Evolutionary conservation across 1,140 invertebrate species (phyloP).

Genomic region (Zelostemma sp.): DNA sequence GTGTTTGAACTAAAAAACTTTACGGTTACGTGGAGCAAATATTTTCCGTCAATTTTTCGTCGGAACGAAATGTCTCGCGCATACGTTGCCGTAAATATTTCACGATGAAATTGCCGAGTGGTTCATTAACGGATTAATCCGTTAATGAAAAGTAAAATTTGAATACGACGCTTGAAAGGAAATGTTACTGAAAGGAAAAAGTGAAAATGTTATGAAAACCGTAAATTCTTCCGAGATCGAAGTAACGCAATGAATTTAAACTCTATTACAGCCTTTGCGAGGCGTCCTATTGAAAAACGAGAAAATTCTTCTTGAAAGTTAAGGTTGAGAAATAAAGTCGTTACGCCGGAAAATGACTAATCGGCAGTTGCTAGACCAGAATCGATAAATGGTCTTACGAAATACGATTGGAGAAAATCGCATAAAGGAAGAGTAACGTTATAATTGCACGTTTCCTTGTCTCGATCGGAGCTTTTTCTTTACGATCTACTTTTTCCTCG

Average conservation of each 20-base stretch:
- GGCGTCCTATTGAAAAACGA: conserved; percentile 15
- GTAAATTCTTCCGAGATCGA: neutral
- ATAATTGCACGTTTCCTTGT: conserved; percentile 44
- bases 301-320: conserved; percentile 18
- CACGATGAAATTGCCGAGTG: neutral
- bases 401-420: conserved; percentile 30
- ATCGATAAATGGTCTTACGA: conserved; percentile 36
- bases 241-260: conserved; percentile 17
- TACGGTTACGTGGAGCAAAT: neutral
- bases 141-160: neutral
- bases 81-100: neutral
- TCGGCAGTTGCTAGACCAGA: conserved; percentile 34
- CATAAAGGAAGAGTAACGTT: conserved; percentile 43
- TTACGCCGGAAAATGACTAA: conserved; percentile 46
- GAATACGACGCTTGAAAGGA: neutral
- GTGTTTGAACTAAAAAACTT: conserved; percentile 1
- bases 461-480: conserved; percentile 10
- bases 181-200: too few relatives aligned
- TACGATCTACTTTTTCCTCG: conserved; percentile 14
- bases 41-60: neutral
- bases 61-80: neutral
- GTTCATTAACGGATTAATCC: neutral
- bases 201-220: too few relatives aligned
- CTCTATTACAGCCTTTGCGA: conserved; percentile 13
- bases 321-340: conserved; percentile 40